These are phyloP conservation scores for Lamellibrachia columna DNA, from an alignment of 2,888 invertebrate species.

Conservation along the genomic window DNA sequence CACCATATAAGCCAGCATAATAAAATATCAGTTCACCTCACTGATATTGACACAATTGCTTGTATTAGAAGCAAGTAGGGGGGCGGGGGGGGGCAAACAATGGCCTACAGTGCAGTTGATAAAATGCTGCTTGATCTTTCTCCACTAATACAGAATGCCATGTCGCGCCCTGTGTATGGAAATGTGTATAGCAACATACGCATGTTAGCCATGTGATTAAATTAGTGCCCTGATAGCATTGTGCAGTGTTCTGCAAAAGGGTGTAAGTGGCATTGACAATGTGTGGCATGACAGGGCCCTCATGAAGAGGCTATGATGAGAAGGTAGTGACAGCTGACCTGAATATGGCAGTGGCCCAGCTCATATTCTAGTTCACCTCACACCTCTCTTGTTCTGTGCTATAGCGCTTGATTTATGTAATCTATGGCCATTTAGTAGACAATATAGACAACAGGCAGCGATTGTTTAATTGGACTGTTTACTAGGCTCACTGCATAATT, in stretches of 20 bases:
- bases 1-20: background rate
- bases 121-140: background rate
- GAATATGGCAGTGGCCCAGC: background rate
- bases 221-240: slow-evolving; percentile 12
- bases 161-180: background rate
- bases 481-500: background rate
- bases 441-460: slow-evolving; percentile 12
- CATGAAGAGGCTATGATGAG: background rate
- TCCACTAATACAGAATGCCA: background rate
- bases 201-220: background rate
- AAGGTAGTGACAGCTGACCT: background rate
- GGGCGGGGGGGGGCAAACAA: background rate
- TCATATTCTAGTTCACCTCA: background rate
- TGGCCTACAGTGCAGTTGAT: background rate
- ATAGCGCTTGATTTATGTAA: background rate
- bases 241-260: slow-evolving; percentile 11
- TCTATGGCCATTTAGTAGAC: background rate
- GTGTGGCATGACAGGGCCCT: background rate
- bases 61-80: background rate
- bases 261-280: background rate
- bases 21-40: background rate
- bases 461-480: slow-evolving; percentile 12
- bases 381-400: background rate
- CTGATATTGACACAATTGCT: background rate
- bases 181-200: background rate